Percentiles rank a stretch among this genome's conserved stretches.
Conservation (phyloP, 2,888 invertebrate genomes). For the Metallyticus violacea region DNA sequence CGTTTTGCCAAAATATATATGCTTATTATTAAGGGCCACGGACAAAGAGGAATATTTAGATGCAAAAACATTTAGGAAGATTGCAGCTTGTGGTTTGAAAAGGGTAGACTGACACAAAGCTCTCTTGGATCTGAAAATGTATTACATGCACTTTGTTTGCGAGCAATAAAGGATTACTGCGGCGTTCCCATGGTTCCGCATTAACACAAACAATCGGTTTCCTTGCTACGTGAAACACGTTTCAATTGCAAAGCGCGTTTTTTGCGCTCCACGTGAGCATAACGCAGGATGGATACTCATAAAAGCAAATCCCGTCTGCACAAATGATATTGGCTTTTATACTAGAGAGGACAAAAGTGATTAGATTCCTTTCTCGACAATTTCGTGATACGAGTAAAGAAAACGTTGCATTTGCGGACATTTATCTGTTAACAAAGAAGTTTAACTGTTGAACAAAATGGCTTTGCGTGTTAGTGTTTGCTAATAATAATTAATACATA, state of each 20-base stretch:
- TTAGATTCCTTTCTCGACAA: neutral
- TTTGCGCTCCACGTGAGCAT: neutral
- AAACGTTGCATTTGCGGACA: neutral
- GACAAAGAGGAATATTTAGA: neutral
- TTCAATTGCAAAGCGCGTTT: neutral
- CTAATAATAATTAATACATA: too few relatives aligned
- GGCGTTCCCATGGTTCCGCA: neutral
- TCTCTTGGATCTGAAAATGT: neutral
- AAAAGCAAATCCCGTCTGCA: neutral
- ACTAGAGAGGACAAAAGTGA: neutral
- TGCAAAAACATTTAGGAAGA: neutral
- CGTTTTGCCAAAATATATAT: neutral
- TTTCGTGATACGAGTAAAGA: neutral
- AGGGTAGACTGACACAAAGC: neutral
- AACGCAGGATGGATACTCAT: neutral
- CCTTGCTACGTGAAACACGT: neutral
- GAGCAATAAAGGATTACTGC: neutral
- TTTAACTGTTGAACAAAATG: neutral
- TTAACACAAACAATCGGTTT: neutral
- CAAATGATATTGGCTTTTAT: neutral
- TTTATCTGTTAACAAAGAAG: neutral
- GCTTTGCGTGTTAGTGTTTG: too few relatives aligned
- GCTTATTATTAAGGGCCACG: neutral
- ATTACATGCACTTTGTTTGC: neutral
- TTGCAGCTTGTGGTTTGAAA: neutral